Percentiles rank a stretch among this genome's conserved stretches.
Evolutionary conservation across 2,797 vertebrate genomes (phyloP).

Genomic region (Acipenser ruthenus): DNA sequence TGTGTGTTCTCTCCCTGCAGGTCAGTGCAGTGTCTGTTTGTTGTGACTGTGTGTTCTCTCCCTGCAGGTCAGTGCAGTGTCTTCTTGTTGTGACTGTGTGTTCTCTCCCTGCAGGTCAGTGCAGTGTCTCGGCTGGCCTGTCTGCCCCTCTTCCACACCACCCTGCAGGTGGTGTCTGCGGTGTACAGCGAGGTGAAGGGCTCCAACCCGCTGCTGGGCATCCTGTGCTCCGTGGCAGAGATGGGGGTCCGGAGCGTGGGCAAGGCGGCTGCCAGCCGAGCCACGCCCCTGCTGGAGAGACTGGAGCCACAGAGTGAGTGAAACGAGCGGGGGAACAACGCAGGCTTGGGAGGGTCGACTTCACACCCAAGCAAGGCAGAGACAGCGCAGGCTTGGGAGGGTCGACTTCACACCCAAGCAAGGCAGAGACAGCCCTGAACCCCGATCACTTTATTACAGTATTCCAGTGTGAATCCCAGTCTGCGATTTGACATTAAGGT

Average conservation of each 20-base stretch:
- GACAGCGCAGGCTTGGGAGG: background rate
- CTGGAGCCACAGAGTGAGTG: constrained; percentile 28
- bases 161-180: constrained; percentile 31
- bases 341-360: background rate
- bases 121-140: constrained; percentile 32
- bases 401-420: background rate
- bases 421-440: background rate
- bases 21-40: too few relatives aligned
- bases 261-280: constrained; percentile 28
- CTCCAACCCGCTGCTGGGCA: constrained; percentile 44
- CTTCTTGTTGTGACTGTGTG: background rate
- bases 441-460: background rate
- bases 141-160: constrained; percentile 48
- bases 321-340: background rate
- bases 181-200: constrained; percentile 39
- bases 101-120: constrained; percentile 31
- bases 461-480: background rate
- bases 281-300: constrained; percentile 20
- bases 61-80: too few relatives aligned
- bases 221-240: constrained; percentile 45
- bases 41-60: too few relatives aligned
- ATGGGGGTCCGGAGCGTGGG: constrained; percentile 36
- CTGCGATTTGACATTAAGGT: too few relatives aligned
- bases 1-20: too few relatives aligned
- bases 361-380: too few relatives aligned